Evolutionary conservation across 1,140 invertebrate species (phyloP).

Genomic region (Trinorchestia longiramus): DNA sequence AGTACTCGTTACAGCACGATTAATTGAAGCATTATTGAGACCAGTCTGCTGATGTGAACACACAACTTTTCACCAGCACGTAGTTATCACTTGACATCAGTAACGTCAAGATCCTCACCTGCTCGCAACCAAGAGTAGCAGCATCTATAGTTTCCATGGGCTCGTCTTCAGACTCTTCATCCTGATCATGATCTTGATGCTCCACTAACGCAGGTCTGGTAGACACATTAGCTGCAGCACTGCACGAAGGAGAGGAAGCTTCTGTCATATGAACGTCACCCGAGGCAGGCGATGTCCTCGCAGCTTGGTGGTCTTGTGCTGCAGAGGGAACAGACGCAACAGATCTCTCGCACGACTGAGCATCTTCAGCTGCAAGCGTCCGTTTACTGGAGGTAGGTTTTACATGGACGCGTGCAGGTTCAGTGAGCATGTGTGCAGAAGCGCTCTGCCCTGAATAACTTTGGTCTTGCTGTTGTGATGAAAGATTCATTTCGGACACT

Average conservation of each 20-base stretch:
- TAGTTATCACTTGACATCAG: no score
- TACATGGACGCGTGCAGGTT: not conserved
- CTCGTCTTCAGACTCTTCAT: not conserved
- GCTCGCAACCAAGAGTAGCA: not conserved
- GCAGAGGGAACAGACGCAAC: not conserved
- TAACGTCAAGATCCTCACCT: not conserved
- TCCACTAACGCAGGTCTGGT: not conserved
- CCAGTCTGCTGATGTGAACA: no score
- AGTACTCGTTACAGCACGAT: no score
- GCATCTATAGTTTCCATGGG: not conserved
- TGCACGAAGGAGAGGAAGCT: not conserved
- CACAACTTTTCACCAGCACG: no score
- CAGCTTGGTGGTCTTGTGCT: not conserved
- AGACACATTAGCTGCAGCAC: not conserved
- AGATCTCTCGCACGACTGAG: not conserved
- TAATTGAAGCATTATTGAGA: no score
- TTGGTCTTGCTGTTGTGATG: not conserved
- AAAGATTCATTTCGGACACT: not conserved
- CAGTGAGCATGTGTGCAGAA: not conserved
- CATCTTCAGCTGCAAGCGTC: not conserved
- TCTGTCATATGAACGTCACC: not conserved
- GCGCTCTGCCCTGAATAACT: not conserved
- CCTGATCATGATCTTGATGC: not conserved
- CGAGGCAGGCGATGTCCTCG: not conserved
- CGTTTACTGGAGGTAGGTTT: not conserved